Base-by-base conservation (phyloP, 2,113 vertebrate species). In the Zapus hudsonius region DNA sequence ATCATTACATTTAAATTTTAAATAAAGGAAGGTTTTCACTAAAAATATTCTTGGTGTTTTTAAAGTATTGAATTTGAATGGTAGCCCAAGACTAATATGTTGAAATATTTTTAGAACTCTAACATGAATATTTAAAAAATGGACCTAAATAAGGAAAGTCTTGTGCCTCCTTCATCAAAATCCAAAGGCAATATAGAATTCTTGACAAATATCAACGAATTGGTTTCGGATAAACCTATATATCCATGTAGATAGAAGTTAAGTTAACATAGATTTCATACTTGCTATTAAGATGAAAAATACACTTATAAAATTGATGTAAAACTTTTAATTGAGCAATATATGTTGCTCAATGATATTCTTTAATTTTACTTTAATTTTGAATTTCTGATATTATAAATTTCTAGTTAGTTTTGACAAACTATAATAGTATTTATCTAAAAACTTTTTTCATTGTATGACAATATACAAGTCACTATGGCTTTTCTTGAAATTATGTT, bases 121-220 rank as follows among this genome's bases (percentile, higher is more conserved):
- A 7, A n/a, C 95, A 44, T 85, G 97, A 91, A 96, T 79, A 17
- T 92, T 85, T 94, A 73, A 96, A 87, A 95, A 72, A 67, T 64
- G 2, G 89, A 90, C 61, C 59, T 76, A 93, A 80, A 38, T 89
- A 96, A 92, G 64, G 61, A n/a, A 96, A 94, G 6, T 95, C n/a
- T 76, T 11, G 64, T 81, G 33, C 2, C 29, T 95, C 55, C 82
- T 95, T 96, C 74, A 20, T 52, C 6, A 84, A 67, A 92, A 16
- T 92, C 89, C 74, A 94, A 36, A 82, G 33, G 72, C 96, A 38
- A 74, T 75, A 86, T 13, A 94, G 5, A 81, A 59, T 93, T 84
- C 5, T 23, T 70, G 55, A 87, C n/a, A 93, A 67, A 57, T 82
- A 80, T 47, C 5, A 67, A 59, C 52, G 38, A 63, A 25, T 93